Conservation (phyloP, 2,888 invertebrate genomes). For the Siphlonurus alternatus region DNA sequence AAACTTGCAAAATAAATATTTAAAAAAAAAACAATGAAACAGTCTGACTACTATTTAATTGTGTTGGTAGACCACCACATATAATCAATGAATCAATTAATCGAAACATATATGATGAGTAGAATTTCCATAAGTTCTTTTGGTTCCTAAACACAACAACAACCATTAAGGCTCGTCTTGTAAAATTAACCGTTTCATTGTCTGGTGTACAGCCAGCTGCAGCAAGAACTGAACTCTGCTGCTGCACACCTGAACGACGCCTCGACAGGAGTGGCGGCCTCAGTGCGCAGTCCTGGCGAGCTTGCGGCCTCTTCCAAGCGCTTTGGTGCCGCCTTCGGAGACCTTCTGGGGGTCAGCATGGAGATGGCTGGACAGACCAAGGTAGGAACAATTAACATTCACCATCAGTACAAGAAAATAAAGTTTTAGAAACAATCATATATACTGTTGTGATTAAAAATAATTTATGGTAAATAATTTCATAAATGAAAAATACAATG, state of each 20-base stretch:
- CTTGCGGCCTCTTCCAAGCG: constrained; percentile 58
- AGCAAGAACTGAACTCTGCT: constrained; percentile 66
- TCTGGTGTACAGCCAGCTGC: constrained; percentile 55
- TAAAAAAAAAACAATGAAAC: no score
- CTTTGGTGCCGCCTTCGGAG: constrained; percentile 61
- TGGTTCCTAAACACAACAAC: no score
- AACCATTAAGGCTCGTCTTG: no score
- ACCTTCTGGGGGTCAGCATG: constrained; percentile 59
- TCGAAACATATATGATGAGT: no score
- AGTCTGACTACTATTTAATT: no score
- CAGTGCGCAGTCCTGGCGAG: constrained; percentile 48
- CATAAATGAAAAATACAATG: neutral
- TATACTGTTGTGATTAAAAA: neutral
- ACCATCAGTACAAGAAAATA: no score
- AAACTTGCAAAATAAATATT: neutral
- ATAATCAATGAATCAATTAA: no score
- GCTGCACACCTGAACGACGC: constrained; percentile 73
- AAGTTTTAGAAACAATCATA: neutral
- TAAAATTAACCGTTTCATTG: no score
- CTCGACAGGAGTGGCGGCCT: constrained; percentile 63
- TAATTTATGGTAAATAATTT: neutral
- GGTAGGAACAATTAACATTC: constrained; percentile 22
- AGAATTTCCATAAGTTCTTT: no score
- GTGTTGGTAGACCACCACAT: no score
- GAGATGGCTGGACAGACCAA: constrained; percentile 71